Evolutionary conservation across 2,113 vertebrate genomes (phyloP).

Genomic region (Epinephelus moara): DNA sequence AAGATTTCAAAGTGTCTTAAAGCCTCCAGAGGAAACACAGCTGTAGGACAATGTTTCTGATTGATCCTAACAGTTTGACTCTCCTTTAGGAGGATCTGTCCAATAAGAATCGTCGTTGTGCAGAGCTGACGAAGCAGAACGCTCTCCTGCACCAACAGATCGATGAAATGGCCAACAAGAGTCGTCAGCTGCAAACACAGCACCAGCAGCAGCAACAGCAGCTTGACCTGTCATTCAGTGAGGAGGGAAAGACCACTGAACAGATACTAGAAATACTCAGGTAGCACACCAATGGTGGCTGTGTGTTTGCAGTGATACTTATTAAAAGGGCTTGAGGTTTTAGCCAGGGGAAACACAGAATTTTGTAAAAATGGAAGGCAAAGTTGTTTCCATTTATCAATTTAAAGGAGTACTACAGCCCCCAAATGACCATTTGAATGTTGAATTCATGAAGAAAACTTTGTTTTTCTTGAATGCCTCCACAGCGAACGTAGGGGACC

Average conservation of each 20-base stretch:
- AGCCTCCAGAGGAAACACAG: not conserved
- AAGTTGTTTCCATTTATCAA: not conserved
- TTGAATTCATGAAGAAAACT: too few relatives aligned
- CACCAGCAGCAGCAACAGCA: constrained; percentile 63
- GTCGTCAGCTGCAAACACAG: constrained; percentile 74
- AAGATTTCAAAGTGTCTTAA: not conserved
- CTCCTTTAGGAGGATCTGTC: constrained; percentile 88
- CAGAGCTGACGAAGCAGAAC: constrained; percentile 92
- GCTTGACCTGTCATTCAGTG: constrained; percentile 88
- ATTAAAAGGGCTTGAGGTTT: not conserved
- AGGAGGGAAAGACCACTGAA: constrained; percentile 93
- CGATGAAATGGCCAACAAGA: constrained; percentile 90
- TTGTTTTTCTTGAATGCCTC: too few relatives aligned
- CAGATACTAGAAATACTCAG: constrained; percentile 95
- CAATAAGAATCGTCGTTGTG: constrained; percentile 83
- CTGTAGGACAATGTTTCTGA: constrained; percentile 6
- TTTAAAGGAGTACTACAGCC: not conserved
- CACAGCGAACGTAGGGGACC: too few relatives aligned
- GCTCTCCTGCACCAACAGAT: constrained; percentile 91
- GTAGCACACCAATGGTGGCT: constrained; percentile 31
- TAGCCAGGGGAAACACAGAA: not conserved
- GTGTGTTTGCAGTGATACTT: too few relatives aligned
- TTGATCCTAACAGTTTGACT: not conserved
- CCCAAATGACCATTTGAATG: too few relatives aligned
- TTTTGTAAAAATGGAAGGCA: not conserved